These are phyloP conservation scores for Rhingia campestris DNA, from an alignment of 2,888 invertebrate species.

Conservation along the genomic window DNA sequence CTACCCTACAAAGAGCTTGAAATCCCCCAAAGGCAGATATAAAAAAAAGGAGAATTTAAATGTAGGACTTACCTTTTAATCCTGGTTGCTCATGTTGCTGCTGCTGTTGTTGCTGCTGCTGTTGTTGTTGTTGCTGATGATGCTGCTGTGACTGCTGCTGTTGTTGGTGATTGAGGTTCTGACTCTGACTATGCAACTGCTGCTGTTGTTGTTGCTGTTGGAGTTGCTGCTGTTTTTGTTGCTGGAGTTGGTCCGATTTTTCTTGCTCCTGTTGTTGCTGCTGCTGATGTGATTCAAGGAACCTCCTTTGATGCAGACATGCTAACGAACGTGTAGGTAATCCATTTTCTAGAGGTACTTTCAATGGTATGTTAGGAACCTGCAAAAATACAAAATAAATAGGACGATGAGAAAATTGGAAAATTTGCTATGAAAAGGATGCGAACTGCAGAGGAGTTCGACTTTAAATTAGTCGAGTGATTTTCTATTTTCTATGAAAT, in stretches of 20 bases:
- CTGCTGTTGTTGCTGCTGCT: conserved; percentile 57
- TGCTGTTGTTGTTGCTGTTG: conserved; percentile 36
- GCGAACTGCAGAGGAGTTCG: conserved; percentile 6
- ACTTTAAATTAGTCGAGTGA: conserved; percentile 63
- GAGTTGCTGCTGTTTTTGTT: conserved; percentile 49
- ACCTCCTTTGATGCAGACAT: conserved; percentile 81
- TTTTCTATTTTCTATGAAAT: conserved; percentile 54
- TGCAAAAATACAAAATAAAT: conserved; percentile 74
- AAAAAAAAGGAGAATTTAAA: conserved; percentile 39
- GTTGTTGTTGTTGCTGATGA: conserved; percentile 35
- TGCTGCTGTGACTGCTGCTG: conserved; percentile 39
- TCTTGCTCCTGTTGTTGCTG: conserved; percentile 75
- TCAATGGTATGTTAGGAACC: conserved; percentile 82
- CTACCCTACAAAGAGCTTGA: not conserved
- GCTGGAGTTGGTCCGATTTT: conserved; percentile 74
- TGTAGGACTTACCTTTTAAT: conserved; percentile 73
- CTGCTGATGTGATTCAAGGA: conserved; percentile 77
- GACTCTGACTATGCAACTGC: conserved; percentile 75
- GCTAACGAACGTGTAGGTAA: conserved; percentile 77
- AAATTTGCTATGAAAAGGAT: conserved; percentile 58
- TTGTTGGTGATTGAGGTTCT: conserved; percentile 65
- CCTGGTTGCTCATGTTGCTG: conserved; percentile 68
- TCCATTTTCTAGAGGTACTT: conserved; percentile 79
- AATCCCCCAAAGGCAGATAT: not conserved
- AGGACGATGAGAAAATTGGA: conserved; percentile 50